These are phyloP conservation scores for Drosophila flavopinicola DNA, from an alignment of 2,888 invertebrate genomes.

Conservation along the genomic window DNA sequence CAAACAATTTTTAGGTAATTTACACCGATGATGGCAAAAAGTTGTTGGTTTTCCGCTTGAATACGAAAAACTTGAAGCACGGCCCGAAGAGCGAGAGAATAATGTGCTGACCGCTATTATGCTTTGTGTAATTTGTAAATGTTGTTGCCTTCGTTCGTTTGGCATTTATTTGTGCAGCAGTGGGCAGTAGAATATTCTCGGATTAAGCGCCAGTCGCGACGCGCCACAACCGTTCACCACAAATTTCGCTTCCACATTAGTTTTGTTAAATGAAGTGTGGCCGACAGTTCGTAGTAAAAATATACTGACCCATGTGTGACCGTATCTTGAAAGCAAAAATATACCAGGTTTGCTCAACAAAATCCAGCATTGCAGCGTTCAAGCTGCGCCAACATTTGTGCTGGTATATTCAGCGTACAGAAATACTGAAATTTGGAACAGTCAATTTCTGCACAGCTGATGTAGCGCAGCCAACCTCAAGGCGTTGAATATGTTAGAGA, in stretches of 20 bases:
- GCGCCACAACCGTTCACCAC: constrained; percentile 41
- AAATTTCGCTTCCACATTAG: constrained; percentile 48
- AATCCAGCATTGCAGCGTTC: too few species aligned
- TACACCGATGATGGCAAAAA: constrained; percentile 31
- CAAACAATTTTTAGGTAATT: constrained; percentile 23
- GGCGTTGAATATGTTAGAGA: not conserved
- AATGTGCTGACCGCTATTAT: not conserved
- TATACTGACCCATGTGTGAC: constrained; percentile 17
- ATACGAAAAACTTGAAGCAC: constrained; percentile 1
- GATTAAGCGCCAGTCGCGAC: constrained; percentile 39
- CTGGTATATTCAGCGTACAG: too few species aligned
- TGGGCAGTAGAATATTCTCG: constrained; percentile 10
- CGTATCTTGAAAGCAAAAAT: too few species aligned
- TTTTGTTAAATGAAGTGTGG: constrained; percentile 29
- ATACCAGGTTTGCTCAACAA: too few species aligned
- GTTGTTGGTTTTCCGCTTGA: constrained; percentile 9
- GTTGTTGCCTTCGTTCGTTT: constrained; percentile 5
- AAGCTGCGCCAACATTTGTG: too few species aligned
- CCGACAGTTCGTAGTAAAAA: not conserved
- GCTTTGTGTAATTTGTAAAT: constrained; percentile 2
- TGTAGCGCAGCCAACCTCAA: constrained; percentile 27
- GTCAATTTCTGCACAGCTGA: constrained; percentile 15
- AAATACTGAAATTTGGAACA: too few species aligned
- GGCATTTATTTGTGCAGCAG: constrained; percentile 5
- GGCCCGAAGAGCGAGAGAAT: not conserved